Evolutionary conservation across 2,113 vertebrate species (phyloP).

Genomic region (Nothocercus nigrocapillus): DNA sequence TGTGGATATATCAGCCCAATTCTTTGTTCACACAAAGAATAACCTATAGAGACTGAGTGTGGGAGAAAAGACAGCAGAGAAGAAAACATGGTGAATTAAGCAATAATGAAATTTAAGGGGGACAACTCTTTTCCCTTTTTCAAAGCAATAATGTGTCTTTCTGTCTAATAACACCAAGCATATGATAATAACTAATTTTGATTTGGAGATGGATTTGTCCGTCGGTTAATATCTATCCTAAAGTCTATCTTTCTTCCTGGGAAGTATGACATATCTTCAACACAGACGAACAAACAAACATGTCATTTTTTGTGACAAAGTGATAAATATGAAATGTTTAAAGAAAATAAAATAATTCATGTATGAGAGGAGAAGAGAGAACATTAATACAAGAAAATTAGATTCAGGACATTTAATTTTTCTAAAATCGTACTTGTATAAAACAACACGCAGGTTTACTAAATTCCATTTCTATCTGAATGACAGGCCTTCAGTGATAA

Average conservation of each 20-base stretch:
- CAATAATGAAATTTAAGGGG: neutral
- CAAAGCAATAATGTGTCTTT: neutral
- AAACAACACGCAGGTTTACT: neutral
- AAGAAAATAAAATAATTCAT: neutral
- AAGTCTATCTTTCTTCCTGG: neutral
- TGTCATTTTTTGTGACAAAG: neutral
- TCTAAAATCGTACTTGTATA: neutral
- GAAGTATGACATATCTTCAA: neutral
- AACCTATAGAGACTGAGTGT: neutral
- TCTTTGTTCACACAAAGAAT: neutral
- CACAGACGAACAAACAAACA: neutral
- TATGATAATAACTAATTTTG: neutral
- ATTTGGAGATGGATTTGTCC: neutral
- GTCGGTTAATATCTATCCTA: neutral
- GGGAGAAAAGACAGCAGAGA: neutral
- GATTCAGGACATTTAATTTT: neutral
- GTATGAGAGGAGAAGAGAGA: neutral
- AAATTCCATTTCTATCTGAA: neutral
- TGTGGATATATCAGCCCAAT: neutral
- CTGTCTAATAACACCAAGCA: neutral
- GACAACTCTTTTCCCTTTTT: neutral
- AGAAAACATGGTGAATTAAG: neutral
- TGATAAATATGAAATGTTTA: neutral
- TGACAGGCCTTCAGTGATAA: neutral
- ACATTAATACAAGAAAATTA: neutral